Conservation (phyloP, 2,797 vertebrate genomes). For the Taenioides sp. region DNA sequence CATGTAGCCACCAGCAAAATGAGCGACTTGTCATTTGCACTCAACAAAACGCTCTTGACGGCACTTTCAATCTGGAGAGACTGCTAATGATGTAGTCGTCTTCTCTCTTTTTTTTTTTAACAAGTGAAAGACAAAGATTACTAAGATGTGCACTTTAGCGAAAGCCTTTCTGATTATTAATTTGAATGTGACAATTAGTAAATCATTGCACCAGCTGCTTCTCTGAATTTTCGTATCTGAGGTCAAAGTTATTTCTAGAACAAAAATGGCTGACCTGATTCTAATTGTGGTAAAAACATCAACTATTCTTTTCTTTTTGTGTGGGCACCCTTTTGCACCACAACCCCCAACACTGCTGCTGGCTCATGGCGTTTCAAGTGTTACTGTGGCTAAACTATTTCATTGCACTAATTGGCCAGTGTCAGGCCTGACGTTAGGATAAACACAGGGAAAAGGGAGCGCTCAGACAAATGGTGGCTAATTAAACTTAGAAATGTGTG, state of each 20-base stretch:
- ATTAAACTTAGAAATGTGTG: constrained; percentile 79
- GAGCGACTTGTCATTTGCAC: constrained; percentile 79
- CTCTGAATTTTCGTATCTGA: constrained; percentile 36
- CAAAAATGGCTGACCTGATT: constrained; percentile 37
- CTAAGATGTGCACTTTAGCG: constrained; percentile 65
- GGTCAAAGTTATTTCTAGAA: constrained; percentile 41
- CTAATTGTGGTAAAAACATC: constrained; percentile 28
- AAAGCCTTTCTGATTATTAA: constrained; percentile 62
- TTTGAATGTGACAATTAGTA: constrained; percentile 67
- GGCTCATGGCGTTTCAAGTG: constrained; percentile 55
- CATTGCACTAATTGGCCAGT: constrained; percentile 90
- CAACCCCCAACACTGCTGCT: constrained; percentile 32
- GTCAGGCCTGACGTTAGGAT: constrained; percentile 87
- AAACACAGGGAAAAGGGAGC: constrained; percentile 88
- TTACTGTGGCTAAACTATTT: constrained; percentile 87
- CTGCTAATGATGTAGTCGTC: constrained; percentile 72
- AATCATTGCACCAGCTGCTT: constrained; percentile 49
- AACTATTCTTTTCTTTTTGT: constrained; percentile 32
- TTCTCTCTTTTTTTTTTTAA: constrained; percentile 23
- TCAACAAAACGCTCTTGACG: constrained; percentile 73
- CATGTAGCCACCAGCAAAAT: constrained; percentile 78
- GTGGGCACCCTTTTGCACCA: constrained; percentile 26
- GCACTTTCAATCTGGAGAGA: constrained; percentile 78
- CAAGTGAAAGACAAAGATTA: constrained; percentile 55
- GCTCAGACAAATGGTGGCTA: constrained; percentile 90